A percentile compares a stretch with the other conserved stretches of the same genome.
phyloP scores from a whole-genome alignment of 2,113 vertebrate species.

The Oxygymnocypris stewartii region DNA sequence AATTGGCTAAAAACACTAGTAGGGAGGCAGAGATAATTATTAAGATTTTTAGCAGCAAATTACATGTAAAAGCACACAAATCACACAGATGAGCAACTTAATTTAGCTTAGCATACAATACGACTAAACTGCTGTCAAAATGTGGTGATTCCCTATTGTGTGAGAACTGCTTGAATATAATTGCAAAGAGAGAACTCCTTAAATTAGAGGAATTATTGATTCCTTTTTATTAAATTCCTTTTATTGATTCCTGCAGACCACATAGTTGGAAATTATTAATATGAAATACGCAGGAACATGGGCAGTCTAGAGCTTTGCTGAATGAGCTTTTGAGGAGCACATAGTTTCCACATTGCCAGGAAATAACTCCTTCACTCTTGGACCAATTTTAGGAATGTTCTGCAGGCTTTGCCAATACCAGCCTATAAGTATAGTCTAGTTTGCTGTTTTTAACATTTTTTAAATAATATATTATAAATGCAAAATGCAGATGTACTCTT shows the following conservation, averaged over 20 bases:
- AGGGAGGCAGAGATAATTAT: not conserved
- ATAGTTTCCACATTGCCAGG: slow-evolving; percentile 51
- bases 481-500: not conserved
- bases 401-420: slow-evolving; percentile 2
- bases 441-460: not conserved
- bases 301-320: slow-evolving; percentile 28
- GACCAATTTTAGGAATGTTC: slow-evolving; percentile 39
- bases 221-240: too few relatives aligned
- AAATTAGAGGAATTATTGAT: not conserved
- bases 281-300: not conserved
- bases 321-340: slow-evolving; percentile 34
- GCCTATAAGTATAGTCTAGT: not conserved
- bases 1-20: not conserved
- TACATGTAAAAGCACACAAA: not conserved
- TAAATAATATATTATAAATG: not conserved
- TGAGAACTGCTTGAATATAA: not conserved
- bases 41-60: not conserved
- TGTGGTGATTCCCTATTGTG: not conserved
- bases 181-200: not conserved
- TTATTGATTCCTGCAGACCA: not conserved
- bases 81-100: not conserved
- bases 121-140: not conserved
- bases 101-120: not conserved
- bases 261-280: not conserved
- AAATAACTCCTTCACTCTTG: slow-evolving; percentile 49